A percentile compares a stretch with the other conserved stretches of the same genome.
These are phyloP conservation scores for Lingula anatina DNA, from an alignment of 2,888 invertebrate species.

Conservation along the genomic window DNA sequence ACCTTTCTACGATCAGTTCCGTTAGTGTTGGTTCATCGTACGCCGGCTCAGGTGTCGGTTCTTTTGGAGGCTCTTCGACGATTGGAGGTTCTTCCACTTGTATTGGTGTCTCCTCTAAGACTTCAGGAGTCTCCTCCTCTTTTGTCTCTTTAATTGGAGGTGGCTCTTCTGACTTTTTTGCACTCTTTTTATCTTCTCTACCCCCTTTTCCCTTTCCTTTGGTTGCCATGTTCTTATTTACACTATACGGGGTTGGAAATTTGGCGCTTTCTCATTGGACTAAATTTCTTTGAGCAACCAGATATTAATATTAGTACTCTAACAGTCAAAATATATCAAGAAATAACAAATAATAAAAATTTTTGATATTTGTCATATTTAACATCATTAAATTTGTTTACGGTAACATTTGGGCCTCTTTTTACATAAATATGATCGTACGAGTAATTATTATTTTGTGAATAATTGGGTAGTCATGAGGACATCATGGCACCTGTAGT, in stretches of 20 bases:
- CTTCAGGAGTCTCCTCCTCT: constrained; percentile 2
- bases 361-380: no score
- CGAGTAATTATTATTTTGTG: no score
- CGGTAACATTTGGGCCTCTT: no score
- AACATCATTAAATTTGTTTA: no score
- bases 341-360: no score
- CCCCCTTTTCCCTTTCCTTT: constrained; percentile 28
- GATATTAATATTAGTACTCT: neutral
- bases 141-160: constrained; percentile 10
- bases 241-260: no score
- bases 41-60: constrained; percentile 33
- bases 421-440: no score
- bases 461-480: no score
- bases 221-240: constrained; percentile 33
- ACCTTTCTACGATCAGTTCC: constrained; percentile 44
- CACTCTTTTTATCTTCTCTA: constrained; percentile 26
- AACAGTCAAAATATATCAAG: neutral
- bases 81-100: constrained; percentile 8
- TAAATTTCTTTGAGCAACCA: no score
- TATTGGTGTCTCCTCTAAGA: neutral
- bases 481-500: no score
- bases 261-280: no score
- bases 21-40: constrained; percentile 47
- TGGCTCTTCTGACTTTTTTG: constrained; percentile 33
- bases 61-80: constrained; percentile 20